Base-by-base conservation (phyloP, 2,113 vertebrate genomes). In the Gambusia holbrooki region DNA sequence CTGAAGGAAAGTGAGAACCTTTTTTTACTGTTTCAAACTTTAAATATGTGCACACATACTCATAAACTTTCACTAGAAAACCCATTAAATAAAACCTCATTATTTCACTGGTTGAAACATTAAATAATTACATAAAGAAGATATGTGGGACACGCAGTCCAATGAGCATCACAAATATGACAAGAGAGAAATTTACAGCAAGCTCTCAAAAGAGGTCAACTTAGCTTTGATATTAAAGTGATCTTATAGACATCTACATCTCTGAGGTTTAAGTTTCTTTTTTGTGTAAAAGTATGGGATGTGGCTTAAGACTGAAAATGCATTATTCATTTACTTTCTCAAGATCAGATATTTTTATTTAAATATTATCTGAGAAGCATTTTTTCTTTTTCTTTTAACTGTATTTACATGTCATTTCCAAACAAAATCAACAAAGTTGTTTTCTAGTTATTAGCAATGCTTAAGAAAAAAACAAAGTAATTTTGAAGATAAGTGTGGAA, bases 121-220 rank as follows among this genome's bases (percentile, higher is more conserved):
- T 17, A 42, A 17, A 14, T 1, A 12, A 66, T 64, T 64, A 14
- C 25, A 28, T 5, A 29, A 28, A 68, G 1, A 68, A 29, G n/a
- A 51, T 60, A 2, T 51, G 28, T 30, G 27, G 15, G 17, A 27
- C 19, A 5, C 37, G 27, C 6, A 63, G 25, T 10, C 27, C 68
- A 72, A 73, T 62, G 35, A 79, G 58, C 73, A 69, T 58, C 69
- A 66, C 54, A 69, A 48, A 71, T 32, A 4, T 27, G 58, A 4
- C 61, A 61, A 40, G 14, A 69, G 17, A 33, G 64, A 66, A 76
- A 66, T 54, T 69, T 77, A 66, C 73, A 73, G 25, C 2, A 5
- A 60, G n/a, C 4, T 45, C 35, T 71, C 15, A 71, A 22, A 61
- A 74, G 78, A 84, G 69, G 62, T 79, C 35, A 69, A 64, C 51